phyloP scores from a whole-genome alignment of 2,888 invertebrate species.

The Polietes domitor region DNA sequence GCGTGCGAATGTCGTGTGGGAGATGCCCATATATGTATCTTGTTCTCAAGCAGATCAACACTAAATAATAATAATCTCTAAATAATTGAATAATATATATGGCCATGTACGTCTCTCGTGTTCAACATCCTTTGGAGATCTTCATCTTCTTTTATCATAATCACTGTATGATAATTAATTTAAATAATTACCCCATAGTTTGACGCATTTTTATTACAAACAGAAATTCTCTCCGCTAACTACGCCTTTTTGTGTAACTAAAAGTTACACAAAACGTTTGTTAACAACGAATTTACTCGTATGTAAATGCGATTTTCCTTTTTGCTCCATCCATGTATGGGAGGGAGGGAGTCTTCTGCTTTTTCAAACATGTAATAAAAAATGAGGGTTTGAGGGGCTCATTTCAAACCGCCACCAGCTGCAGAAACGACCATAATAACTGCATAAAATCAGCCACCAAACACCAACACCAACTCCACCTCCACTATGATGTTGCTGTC shows the following conservation, averaged over 20 bases:
- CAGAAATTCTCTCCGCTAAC: neutral
- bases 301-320: neutral
- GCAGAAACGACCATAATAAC: neutral
- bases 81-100: too few relatives aligned
- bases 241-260: neutral
- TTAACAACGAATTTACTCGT: neutral
- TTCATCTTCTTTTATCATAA: too few relatives aligned
- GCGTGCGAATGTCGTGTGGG: too few relatives aligned
- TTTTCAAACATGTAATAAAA: neutral
- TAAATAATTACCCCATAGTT: neutral
- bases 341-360: neutral
- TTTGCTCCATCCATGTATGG: neutral
- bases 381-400: neutral
- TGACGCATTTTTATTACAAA: neutral
- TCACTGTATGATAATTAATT: neutral
- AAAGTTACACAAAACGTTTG: conserved; percentile 5
- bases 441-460: too few relatives aligned
- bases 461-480: too few relatives aligned
- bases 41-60: too few relatives aligned
- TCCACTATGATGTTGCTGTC: neutral
- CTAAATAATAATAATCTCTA: too few relatives aligned
- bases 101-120: too few relatives aligned
- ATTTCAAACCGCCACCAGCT: neutral
- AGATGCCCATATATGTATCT: too few relatives aligned
- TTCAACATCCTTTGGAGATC: too few relatives aligned